phyloP scores from a whole-genome alignment of 2,113 vertebrate species.

The Aphelocoma coerulescens region DNA sequence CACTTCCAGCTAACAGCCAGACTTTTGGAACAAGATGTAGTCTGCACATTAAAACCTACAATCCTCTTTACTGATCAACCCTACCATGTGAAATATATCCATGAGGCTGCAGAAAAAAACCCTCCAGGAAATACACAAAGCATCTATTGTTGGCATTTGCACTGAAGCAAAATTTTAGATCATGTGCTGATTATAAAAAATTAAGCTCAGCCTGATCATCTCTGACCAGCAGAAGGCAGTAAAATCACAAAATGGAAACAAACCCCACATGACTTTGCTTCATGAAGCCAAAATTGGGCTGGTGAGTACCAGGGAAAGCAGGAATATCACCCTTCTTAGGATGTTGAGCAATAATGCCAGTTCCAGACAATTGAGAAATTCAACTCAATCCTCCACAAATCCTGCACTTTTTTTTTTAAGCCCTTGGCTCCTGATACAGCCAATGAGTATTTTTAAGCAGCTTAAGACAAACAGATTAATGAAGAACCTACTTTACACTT shows the following conservation, averaged over 20 bases:
- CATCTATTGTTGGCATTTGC: neutral
- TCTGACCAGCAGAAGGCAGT: slow-evolving; percentile 61
- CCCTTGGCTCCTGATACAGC: neutral
- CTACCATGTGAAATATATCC: neutral
- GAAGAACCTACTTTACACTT: neutral
- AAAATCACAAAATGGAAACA: slow-evolving; percentile 16
- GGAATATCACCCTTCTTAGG: neutral
- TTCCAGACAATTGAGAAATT: neutral
- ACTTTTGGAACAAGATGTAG: neutral
- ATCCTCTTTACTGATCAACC: neutral
- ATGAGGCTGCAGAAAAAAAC: rapidly evolving
- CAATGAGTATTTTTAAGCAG: neutral
- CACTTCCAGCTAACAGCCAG: neutral
- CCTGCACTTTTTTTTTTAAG: neutral
- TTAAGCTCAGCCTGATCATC: neutral
- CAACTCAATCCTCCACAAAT: neutral
- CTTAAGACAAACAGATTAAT: neutral
- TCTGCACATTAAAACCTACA: neutral
- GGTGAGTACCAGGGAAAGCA: neutral
- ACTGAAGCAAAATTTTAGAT: neutral
- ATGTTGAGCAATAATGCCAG: neutral
- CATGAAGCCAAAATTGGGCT: neutral
- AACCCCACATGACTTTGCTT: neutral
- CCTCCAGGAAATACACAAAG: neutral
- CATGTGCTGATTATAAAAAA: neutral